Percentiles rank a stretch among this genome's conserved stretches.
phyloP scores from a whole-genome alignment of 1,140 invertebrate species.

The Coptotermes formosanus region DNA sequence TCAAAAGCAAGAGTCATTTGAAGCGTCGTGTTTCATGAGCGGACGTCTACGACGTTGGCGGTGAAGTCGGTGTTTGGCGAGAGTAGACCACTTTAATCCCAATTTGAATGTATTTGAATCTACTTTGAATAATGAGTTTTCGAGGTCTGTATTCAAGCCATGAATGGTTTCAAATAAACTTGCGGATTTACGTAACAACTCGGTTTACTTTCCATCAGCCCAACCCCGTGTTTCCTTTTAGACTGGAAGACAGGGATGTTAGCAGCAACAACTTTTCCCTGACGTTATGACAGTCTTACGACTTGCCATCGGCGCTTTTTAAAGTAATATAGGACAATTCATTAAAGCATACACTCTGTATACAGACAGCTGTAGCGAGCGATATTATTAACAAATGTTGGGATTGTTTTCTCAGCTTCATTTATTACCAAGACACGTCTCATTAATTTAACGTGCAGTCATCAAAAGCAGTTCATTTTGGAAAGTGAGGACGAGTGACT shows the following conservation, averaged over 20 bases:
- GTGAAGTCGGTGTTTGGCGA: background rate
- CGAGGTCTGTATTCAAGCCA: constrained; percentile 12
- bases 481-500: background rate
- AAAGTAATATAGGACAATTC: background rate
- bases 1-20: background rate
- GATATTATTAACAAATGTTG: background rate
- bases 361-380: background rate
- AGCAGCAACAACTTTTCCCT: background rate
- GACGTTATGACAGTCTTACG: background rate
- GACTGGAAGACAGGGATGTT: background rate
- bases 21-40: background rate
- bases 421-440: background rate
- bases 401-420: background rate
- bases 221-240: background rate
- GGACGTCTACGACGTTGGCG: background rate
- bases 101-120: constrained; percentile 17
- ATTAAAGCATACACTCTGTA: background rate
- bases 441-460: background rate
- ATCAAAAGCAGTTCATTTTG: background rate
- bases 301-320: background rate
- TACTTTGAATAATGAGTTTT: constrained; percentile 15
- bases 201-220: background rate
- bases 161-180: constrained; percentile 5
- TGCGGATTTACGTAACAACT: background rate
- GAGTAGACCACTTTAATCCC: background rate